These are phyloP conservation scores for Clanis bilineata DNA, from an alignment of 2,888 invertebrate species.

Conservation along the genomic window DNA sequence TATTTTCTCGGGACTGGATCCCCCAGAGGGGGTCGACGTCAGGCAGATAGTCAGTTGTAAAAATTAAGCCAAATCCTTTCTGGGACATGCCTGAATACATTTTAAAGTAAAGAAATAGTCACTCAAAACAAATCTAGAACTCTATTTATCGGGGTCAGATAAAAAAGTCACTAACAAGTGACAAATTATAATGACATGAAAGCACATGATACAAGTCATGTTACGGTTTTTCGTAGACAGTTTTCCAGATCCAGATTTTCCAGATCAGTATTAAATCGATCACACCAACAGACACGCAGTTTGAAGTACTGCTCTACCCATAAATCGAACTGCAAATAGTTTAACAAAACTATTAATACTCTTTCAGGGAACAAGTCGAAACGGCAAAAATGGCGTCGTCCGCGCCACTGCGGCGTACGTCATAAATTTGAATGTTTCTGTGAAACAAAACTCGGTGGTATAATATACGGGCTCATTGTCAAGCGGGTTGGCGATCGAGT, in stretches of 20 bases:
- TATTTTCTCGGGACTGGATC: no score
- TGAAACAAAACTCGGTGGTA: slow-evolving; percentile 56
- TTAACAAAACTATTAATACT: slow-evolving; percentile 49
- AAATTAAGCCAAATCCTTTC: no score
- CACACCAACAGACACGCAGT: neutral
- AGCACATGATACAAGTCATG: no score
- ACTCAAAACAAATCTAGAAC: no score
- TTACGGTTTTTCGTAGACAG: no score
- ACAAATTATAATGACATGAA: no score
- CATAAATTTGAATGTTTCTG: slow-evolving; percentile 79
- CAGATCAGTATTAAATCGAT: neutral
- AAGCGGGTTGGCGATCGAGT: slow-evolving; percentile 43
- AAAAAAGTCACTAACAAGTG: no score
- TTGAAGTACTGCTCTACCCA: slow-evolving; percentile 15
- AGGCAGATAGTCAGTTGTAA: no score
- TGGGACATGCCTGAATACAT: no score
- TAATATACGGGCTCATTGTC: slow-evolving; percentile 78
- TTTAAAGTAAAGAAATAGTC: no score
- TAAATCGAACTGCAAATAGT: slow-evolving; percentile 34
- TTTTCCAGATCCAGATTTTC: neutral
- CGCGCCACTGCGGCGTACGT: slow-evolving; percentile 46
- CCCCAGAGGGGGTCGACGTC: no score
- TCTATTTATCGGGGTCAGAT: no score
- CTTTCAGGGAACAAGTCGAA: slow-evolving; percentile 41
- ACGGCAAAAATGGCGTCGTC: slow-evolving; percentile 52